phyloP scores from a whole-genome alignment of 2,113 vertebrate genomes.

The Rhineura floridana region DNA sequence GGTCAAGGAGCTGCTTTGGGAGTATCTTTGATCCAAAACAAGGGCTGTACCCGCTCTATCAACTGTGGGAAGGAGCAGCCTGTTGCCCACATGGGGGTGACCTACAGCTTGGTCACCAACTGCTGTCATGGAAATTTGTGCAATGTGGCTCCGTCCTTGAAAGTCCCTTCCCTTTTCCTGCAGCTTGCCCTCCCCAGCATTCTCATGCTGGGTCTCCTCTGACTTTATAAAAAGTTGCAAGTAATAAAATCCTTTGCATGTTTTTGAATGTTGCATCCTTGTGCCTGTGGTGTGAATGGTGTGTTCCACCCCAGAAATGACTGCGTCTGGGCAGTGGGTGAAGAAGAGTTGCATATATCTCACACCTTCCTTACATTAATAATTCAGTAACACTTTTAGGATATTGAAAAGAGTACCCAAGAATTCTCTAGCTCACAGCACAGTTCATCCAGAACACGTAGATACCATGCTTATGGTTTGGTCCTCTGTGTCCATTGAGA shows the following conservation, averaged over 20 bases:
- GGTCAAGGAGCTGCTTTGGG: slow-evolving; percentile 51
- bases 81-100: slow-evolving; percentile 57
- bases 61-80: slow-evolving; percentile 60
- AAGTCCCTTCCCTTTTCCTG: background rate
- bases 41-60: slow-evolving; percentile 49
- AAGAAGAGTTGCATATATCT: too few relatives aligned
- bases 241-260: background rate
- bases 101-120: slow-evolving; percentile 60
- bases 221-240: background rate
- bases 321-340: background rate
- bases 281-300: background rate
- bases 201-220: background rate
- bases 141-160: background rate
- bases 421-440: background rate
- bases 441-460: slow-evolving; percentile 10
- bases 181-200: background rate
- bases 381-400: background rate
- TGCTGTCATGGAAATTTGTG: slow-evolving; percentile 59
- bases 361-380: background rate
- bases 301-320: background rate
- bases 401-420: background rate
- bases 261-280: background rate
- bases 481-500: slow-evolving; percentile 21
- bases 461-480: slow-evolving; percentile 3
- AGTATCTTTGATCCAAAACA: slow-evolving; percentile 46